phyloP scores from a whole-genome alignment of 2,888 invertebrate genomes.

The Drosophila picticornis region DNA sequence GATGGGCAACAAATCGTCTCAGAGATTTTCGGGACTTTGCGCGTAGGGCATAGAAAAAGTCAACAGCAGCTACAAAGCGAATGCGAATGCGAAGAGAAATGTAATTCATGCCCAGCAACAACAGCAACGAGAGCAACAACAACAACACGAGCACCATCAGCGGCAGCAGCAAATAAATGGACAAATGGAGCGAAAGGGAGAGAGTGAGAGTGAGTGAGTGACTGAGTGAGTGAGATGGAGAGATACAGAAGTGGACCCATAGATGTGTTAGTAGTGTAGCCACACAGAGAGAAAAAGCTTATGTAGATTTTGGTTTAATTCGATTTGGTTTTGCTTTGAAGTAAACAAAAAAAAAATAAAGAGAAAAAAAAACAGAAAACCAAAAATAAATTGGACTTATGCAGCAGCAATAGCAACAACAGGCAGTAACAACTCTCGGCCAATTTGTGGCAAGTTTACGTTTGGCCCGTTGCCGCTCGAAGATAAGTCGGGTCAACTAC shows the following conservation, averaged over 20 bases:
- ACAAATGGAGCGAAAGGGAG: constrained; percentile 51
- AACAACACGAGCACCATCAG: constrained; percentile 21
- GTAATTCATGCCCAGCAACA: constrained; percentile 78
- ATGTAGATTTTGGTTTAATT: constrained; percentile 76
- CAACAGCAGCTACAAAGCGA: constrained; percentile 60
- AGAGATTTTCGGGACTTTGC: not conserved
- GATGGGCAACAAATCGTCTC: not conserved
- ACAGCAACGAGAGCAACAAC: constrained; percentile 32
- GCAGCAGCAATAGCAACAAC: constrained; percentile 51
- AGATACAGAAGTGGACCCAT: constrained; percentile 28
- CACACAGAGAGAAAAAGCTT: constrained; percentile 74
- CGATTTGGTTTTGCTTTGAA: constrained; percentile 71
- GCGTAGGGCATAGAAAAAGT: constrained; percentile 35
- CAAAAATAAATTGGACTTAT: constrained; percentile 77
- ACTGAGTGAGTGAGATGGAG: not conserved
- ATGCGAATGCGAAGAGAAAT: constrained; percentile 81
- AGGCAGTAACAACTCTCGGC: constrained; percentile 48
- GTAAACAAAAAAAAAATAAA: constrained; percentile 43
- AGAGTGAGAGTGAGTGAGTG: not conserved
- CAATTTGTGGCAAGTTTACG: constrained; percentile 78
- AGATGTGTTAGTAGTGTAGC: constrained; percentile 27
- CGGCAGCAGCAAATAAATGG: constrained; percentile 48
- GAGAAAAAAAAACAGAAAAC: constrained; percentile 39
- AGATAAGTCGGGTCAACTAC: constrained; percentile 77
- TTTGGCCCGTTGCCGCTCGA: constrained; percentile 63